These are phyloP conservation scores for Sebastes diaconus DNA, from an alignment of 2,797 vertebrate genomes.

Conservation along the genomic window DNA sequence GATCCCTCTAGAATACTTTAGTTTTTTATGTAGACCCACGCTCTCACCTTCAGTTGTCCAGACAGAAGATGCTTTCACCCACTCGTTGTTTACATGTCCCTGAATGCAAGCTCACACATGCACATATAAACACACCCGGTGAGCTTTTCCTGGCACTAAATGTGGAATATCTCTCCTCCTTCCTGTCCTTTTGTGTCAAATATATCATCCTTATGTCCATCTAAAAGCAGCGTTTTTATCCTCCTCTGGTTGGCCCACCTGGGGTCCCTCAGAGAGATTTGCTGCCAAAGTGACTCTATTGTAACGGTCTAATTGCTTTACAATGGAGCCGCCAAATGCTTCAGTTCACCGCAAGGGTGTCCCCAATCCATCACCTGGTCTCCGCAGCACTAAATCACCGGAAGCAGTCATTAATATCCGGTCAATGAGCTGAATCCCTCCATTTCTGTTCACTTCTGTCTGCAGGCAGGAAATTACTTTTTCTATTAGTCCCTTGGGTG, in stretches of 20 bases:
- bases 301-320: conserved; percentile 61
- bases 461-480: conserved; percentile 38
- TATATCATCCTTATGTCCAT: conserved; percentile 24
- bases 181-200: neutral
- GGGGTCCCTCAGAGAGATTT: conserved; percentile 23
- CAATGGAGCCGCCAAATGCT: conserved; percentile 57
- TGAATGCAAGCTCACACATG: neutral
- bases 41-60: neutral
- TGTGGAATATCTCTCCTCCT: neutral
- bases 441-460: conserved; percentile 51
- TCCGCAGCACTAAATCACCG: conserved; percentile 51
- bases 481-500: conserved; percentile 25
- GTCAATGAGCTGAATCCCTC: conserved; percentile 59
- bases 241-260: conserved; percentile 22
- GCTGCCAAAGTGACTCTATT: conserved; percentile 50
- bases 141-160: neutral
- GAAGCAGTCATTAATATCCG: conserved; percentile 61
- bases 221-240: conserved; percentile 27
- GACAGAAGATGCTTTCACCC: neutral
- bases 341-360: conserved; percentile 65
- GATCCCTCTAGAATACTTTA: neutral
- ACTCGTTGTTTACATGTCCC: neutral
- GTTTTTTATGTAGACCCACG: neutral
- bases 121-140: neutral
- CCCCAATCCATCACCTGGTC: conserved; percentile 62